Evolutionary conservation across 1,140 invertebrate genomes (phyloP).

Genomic region (Colletes gigas): DNA sequence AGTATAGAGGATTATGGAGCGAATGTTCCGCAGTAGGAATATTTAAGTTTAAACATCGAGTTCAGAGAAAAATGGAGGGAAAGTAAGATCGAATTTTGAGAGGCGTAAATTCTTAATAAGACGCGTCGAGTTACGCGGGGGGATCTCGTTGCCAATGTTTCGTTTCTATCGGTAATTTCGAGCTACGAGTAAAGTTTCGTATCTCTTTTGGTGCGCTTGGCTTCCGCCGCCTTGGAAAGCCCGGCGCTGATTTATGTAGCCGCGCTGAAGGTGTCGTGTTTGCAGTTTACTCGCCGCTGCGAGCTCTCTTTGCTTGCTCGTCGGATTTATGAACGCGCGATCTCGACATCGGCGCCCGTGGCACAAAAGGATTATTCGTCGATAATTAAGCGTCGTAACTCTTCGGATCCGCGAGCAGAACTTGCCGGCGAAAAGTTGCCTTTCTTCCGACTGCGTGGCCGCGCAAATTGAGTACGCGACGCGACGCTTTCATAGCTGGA

Average conservation of each 20-base stretch:
- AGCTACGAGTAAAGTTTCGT: constrained; percentile 17
- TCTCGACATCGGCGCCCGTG: neutral
- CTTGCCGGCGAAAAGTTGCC: neutral
- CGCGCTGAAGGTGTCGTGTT: constrained; percentile 26
- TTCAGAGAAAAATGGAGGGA: too few relatives aligned
- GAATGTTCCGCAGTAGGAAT: too few relatives aligned
- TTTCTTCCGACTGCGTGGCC: neutral
- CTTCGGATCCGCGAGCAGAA: neutral
- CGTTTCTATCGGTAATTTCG: constrained; percentile 22
- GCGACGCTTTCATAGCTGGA: too few relatives aligned
- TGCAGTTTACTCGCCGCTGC: constrained; percentile 23
- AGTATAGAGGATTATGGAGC: too few relatives aligned
- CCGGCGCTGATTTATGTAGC: constrained; percentile 25
- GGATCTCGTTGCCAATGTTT: constrained; percentile 23
- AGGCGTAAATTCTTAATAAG: constrained; percentile 20
- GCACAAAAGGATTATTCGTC: neutral
- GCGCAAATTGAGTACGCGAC: neutral
- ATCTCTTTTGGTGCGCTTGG: constrained; percentile 34
- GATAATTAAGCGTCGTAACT: constrained; percentile 24
- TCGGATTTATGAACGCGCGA: constrained; percentile 29
- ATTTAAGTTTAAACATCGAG: too few relatives aligned
- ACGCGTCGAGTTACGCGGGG: neutral
- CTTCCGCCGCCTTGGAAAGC: neutral
- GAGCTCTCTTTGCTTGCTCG: constrained; percentile 2
- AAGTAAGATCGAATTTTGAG: too few relatives aligned